Evolutionary conservation across 2,113 vertebrate genomes (phyloP).

Genomic region (Ctenodactylus gundi): DNA sequence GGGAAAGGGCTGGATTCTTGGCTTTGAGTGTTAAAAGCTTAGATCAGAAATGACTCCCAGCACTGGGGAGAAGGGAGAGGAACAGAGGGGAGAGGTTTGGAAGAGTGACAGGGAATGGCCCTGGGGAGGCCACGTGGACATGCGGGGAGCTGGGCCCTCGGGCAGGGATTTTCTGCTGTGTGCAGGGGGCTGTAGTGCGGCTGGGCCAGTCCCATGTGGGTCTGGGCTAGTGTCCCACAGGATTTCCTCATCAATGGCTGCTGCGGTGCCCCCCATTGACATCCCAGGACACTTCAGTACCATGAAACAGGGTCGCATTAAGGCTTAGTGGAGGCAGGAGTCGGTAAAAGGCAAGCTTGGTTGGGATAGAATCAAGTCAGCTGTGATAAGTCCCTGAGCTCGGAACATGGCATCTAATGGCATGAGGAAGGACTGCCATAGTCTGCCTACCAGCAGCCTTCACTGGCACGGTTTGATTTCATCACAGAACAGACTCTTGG

Average conservation of each 20-base stretch:
- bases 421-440: not conserved
- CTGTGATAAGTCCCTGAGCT: no score
- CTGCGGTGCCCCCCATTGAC: not conserved
- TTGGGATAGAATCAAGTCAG: not conserved
- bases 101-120: not conserved
- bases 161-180: not conserved
- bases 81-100: not conserved
- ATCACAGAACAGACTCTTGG: not conserved
- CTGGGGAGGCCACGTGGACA: rapidly evolving
- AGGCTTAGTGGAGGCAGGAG: not conserved
- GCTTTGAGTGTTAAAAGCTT: conserved; percentile 9
- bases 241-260: not conserved
- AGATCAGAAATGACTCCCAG: not conserved
- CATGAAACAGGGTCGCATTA: not conserved
- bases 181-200: not conserved
- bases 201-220: rapidly evolving
- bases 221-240: not conserved
- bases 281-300: not conserved
- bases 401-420: not conserved
- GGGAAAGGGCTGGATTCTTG: not conserved
- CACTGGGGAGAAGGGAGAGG: not conserved
- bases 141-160: not conserved
- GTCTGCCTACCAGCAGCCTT: no score
- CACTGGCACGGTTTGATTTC: rapidly evolving
- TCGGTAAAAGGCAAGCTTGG: not conserved